A percentile compares a stretch with the other conserved stretches of the same genome.
Conservation (phyloP, 1,140 invertebrate species). For the Chrysoperla carnea region DNA sequence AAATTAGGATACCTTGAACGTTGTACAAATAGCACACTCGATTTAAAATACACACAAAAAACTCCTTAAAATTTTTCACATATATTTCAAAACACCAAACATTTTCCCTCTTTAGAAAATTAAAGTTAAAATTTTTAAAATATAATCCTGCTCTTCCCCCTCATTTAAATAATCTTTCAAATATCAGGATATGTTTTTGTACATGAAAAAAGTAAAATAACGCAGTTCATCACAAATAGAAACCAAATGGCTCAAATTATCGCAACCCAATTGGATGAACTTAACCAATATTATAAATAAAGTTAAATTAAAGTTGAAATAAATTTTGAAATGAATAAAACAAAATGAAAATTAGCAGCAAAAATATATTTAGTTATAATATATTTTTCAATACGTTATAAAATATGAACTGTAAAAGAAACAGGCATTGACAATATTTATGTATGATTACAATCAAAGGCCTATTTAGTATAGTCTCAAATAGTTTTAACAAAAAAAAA, state of each 20-base stretch:
- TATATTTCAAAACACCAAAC: no score
- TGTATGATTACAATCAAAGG: background rate
- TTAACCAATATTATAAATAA: background rate
- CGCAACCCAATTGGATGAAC: background rate
- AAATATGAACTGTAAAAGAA: background rate
- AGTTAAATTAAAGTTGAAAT: background rate
- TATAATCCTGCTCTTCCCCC: no score
- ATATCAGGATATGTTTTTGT: no score
- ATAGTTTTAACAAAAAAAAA: no score
- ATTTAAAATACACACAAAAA: no score
- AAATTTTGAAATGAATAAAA: background rate
- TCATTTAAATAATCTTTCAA: no score
- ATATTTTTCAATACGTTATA: background rate
- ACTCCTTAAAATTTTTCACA: no score
- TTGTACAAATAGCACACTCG: no score
- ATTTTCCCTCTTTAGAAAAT: no score
- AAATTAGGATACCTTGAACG: no score
- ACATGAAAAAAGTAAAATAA: no score
- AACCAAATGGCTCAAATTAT: background rate
- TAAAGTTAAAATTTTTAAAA: no score
- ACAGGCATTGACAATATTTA: background rate
- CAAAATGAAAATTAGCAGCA: background rate
- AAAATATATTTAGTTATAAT: background rate
- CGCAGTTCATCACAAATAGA: background rate
- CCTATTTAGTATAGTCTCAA: background rate